These are phyloP conservation scores for Nyleta sp. DNA, from an alignment of 2,888 invertebrate species.

Conservation along the genomic window DNA sequence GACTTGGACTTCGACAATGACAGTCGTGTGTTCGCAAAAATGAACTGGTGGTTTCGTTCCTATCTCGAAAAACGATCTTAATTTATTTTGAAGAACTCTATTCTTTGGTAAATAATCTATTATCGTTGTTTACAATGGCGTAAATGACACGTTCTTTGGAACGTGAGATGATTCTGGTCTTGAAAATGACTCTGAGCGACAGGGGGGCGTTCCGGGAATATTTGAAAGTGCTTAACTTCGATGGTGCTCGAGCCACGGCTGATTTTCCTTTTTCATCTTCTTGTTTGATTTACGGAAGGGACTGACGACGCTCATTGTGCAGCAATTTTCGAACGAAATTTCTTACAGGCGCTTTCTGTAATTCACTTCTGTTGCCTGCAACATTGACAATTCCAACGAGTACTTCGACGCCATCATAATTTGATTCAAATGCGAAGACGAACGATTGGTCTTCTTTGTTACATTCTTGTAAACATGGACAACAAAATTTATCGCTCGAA, in stretches of 20 bases:
- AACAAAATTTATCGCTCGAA: slow-evolving; percentile 11
- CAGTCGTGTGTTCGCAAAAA: too few relatives aligned
- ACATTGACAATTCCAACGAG: too few relatives aligned
- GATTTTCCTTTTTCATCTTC: slow-evolving; percentile 60
- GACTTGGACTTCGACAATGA: too few relatives aligned
- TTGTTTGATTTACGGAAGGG: slow-evolving; percentile 61
- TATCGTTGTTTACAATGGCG: slow-evolving; percentile 56
- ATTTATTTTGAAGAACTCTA: slow-evolving; percentile 34
- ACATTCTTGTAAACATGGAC: not conserved
- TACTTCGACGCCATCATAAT: too few relatives aligned
- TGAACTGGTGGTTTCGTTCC: slow-evolving; percentile 3
- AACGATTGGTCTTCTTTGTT: not conserved
- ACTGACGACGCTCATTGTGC: slow-evolving; percentile 33
- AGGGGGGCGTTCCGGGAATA: slow-evolving; percentile 65
- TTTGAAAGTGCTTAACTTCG: slow-evolving; percentile 65
- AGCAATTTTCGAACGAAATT: slow-evolving; percentile 13
- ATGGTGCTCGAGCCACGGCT: slow-evolving; percentile 45
- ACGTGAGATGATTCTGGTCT: slow-evolving; percentile 48
- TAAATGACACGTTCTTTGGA: slow-evolving; percentile 43
- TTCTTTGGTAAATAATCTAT: slow-evolving; percentile 46
- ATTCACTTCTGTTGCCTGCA: not conserved
- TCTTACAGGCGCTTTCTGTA: not conserved
- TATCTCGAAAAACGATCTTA: not conserved
- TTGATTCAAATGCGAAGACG: not conserved
- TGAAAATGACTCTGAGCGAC: slow-evolving; percentile 60